Evolutionary conservation across 2,888 invertebrate species (phyloP), one percentile per base, ranked within the genome.

Genomic region (Amblyteles armatorius): DNA sequence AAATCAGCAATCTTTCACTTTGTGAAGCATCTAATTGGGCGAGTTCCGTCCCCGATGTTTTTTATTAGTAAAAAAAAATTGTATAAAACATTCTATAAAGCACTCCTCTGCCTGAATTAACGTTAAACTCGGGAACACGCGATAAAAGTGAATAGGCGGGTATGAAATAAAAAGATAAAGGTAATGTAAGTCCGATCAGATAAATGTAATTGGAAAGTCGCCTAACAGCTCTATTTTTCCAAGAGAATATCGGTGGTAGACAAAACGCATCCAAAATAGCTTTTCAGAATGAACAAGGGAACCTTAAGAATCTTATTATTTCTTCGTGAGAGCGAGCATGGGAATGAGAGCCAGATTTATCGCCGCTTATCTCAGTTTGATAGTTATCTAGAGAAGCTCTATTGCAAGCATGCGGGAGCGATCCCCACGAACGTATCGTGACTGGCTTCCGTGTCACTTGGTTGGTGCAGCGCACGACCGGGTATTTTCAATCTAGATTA

Each of bases 1-100:
- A 65, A 22, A 40, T 16, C 57, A 2, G 44, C 33, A 69, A 78
- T 73, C 78, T 52, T 55, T 81, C 73, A 63, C 76, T 60, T 78
- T 74, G 77, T 73, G 44, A 78, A 77, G 73, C 78, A 78, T 36
- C 19, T 50, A 22, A 65, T 40, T 73, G 40, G 13, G 26, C 19
- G 22, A 44, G 26, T 29, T 40, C 60, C 29, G 6, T 48, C 44
- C 2, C 4, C 16, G 44, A 48, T 48, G 44, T 1, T 16, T 16
- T 16, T 16, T 16, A 48, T 16, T 16, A 48, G 16, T 48, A 48
- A 48, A 48, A 44, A 44, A 48, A 48, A 4, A 48, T 48, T 5
- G 13, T 4, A 48, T 48, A 16, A 48, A 48, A 48, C 13, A 16
- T 48, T 16, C 3, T 13, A 48, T 48, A 16, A 0, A 16, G 16